Evolutionary conservation across 1,140 invertebrate genomes (phyloP), one percentile per base, ranked within the genome.

Genomic region (Aphidius gifuensis): DNA sequence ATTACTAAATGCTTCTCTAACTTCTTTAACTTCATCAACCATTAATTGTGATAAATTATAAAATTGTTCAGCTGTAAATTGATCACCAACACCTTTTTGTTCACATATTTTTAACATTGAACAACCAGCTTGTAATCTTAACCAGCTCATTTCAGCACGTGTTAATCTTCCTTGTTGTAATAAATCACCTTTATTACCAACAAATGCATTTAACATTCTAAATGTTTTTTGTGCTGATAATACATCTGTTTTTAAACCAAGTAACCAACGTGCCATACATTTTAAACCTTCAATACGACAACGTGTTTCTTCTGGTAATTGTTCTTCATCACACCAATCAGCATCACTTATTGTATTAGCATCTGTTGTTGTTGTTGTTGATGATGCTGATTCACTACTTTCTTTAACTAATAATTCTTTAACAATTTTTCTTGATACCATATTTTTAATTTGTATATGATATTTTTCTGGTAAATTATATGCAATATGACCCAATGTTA

Each of bases 61-160:
- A 82, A 96, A 98, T 80, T 98, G 96, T 71, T 97, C 94, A 2
- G 92, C 89, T 8, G 90, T 93, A 71, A 94, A 94, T 73, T 97
- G 92, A 81, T 98, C 95, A 16, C 94, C 92, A 50, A 97, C 96
- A 61, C 92, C 93, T 76, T 95, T 95, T 74, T 97, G 94, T 74
- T 98, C 94, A 79, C 93, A 96, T 46, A 98, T 91, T 80, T 98
- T 98, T 32, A 99, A 78, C 91, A 98, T 97, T 11, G 94, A 94
- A 75, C 91, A 92, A 38, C 94, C 96, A 40, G 96, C 95, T 21
- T 92, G 88, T 5, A 97, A 80, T 60, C 96, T 85, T 42, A 99
- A 74, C 86, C 95, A 93, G 7, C 95, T 92, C 87, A 94, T 94
- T 81, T 99, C 96, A 23, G 92, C 90, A 75, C 84, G 85, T 71